A percentile compares a stretch with the other conserved stretches of the same genome.
These are phyloP conservation scores for Seira sanloemensis DNA, from an alignment of 2,888 invertebrate species.

Conservation along the genomic window DNA sequence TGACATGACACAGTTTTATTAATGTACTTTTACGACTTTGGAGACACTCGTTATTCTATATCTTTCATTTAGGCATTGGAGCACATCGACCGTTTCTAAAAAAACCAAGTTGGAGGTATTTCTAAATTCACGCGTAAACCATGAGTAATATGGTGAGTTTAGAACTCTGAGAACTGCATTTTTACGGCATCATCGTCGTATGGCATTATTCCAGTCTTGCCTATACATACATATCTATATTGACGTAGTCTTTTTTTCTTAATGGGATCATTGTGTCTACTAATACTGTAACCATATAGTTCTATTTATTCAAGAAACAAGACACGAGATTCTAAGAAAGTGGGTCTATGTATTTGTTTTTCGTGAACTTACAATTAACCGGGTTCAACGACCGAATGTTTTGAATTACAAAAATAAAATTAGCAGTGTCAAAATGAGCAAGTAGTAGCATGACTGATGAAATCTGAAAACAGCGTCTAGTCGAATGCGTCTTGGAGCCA, in stretches of 20 bases:
- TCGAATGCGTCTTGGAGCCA: neutral
- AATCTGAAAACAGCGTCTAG: neutral
- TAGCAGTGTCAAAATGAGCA: neutral
- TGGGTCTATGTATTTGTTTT: neutral
- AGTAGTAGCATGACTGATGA: too few species aligned
- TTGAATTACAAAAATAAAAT: neutral
- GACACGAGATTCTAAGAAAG: neutral
- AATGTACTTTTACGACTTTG: too few species aligned
- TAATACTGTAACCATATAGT: neutral
- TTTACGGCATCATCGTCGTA: conserved; percentile 5
- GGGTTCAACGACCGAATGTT: neutral
- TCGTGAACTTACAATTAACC: neutral
- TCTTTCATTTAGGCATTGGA: too few species aligned
- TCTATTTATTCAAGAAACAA: neutral
- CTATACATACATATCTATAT: neutral
- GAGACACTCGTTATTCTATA: too few species aligned
- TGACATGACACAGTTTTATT: too few species aligned
- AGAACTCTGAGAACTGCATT: neutral
- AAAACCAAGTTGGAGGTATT: neutral
- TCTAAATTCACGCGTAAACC: neutral
- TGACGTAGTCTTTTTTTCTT: conserved; percentile 3
- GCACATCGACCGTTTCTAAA: too few species aligned
- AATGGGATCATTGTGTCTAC: conserved; percentile 12
- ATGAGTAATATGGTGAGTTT: neutral
- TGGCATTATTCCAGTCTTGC: conserved; percentile 31